Evolutionary conservation across 2,888 invertebrate genomes (phyloP).

Genomic region (Drosophila nr. medialis): DNA sequence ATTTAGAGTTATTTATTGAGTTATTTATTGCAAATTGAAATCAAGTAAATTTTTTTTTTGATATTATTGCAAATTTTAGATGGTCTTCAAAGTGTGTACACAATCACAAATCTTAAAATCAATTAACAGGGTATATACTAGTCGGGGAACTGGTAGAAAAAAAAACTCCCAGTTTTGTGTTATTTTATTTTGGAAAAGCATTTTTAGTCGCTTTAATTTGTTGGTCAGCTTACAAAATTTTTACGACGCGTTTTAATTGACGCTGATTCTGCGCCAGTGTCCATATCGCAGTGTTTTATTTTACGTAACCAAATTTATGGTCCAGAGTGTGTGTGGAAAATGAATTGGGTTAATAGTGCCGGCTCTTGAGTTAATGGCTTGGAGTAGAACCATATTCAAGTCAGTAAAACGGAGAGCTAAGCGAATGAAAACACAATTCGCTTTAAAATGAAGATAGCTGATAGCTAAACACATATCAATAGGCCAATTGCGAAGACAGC

Average conservation of each 20-base stretch:
- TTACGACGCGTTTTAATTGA: conserved; percentile 59
- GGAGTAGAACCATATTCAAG: conserved; percentile 15
- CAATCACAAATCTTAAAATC: neutral
- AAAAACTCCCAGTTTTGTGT: neutral
- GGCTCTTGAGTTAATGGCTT: conserved; percentile 4
- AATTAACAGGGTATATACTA: conserved; percentile 22
- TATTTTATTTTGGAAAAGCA: conserved; percentile 21
- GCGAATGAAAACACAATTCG: conserved; percentile 12
- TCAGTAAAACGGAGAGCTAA: neutral
- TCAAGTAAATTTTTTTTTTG: neutral
- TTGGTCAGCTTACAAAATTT: conserved; percentile 58
- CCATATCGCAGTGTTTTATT: conserved; percentile 40
- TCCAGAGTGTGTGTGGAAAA: conserved; percentile 16
- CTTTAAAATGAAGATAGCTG: conserved; percentile 35
- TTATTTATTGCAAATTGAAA: neutral
- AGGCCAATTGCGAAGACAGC: conserved; percentile 52
- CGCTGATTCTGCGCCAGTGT: conserved; percentile 32
- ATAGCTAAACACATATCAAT: conserved; percentile 26
- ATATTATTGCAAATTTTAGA: neutral
- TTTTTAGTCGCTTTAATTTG: conserved; percentile 50
- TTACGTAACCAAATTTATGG: conserved; percentile 52
- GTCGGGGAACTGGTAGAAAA: neutral
- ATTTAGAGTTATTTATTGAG: too few species aligned
- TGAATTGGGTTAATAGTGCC: conserved; percentile 53
- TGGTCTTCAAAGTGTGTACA: neutral